Evolutionary conservation across 2,888 invertebrate species (phyloP).

Genomic region (Amphipoea oculea): DNA sequence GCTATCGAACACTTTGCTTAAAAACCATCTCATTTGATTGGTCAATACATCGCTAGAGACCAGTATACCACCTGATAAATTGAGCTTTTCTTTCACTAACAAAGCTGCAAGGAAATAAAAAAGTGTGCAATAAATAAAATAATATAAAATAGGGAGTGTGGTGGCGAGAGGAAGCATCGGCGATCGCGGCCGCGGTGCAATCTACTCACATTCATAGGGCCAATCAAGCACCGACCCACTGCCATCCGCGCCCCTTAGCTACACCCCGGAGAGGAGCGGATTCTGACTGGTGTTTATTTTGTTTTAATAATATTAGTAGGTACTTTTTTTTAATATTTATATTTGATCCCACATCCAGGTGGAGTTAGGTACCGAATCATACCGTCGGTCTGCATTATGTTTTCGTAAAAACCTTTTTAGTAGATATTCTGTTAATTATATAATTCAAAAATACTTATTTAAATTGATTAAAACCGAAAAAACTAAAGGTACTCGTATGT

Average conservation of each 20-base stretch:
- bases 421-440: background rate
- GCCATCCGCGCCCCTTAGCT: constrained; percentile 83
- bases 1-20: background rate
- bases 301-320: background rate
- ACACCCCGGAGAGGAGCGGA: constrained; percentile 79
- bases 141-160: constrained; percentile 58
- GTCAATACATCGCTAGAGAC: background rate
- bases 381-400: background rate
- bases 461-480: background rate
- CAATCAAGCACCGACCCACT: constrained; percentile 89
- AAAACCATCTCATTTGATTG: background rate
- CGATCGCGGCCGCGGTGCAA: constrained; percentile 79
- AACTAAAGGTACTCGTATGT: background rate
- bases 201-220: constrained; percentile 90
- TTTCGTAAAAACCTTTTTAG: background rate
- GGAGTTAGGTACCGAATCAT: background rate
- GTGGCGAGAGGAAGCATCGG: constrained; percentile 61
- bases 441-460: background rate
- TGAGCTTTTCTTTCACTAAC: constrained; percentile 14
- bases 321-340: background rate
- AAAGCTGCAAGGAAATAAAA: constrained; percentile 37
- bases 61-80: constrained; percentile 17
- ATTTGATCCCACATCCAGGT: background rate
- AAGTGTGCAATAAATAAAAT: constrained; percentile 52
- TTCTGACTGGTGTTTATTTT: constrained; percentile 45